Conservation (phyloP, 2,113 vertebrate species). For the Leuciscus idus region DNA sequence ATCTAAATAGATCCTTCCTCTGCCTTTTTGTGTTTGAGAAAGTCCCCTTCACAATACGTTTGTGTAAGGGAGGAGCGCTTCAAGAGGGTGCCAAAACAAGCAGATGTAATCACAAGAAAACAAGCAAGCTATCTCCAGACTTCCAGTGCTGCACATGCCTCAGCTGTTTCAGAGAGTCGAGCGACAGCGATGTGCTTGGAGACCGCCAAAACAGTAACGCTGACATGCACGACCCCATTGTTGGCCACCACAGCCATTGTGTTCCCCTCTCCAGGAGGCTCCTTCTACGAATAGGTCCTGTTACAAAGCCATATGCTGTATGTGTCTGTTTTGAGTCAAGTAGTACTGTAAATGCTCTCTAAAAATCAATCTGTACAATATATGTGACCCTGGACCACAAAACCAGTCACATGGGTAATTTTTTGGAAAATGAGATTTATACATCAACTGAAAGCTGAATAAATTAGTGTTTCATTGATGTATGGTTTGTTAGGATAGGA, state of each 20-base stretch:
- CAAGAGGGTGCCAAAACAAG: conserved; percentile 65
- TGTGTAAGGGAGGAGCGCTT: conserved; percentile 56
- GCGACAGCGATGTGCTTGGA: conserved; percentile 40
- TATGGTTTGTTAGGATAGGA: no score
- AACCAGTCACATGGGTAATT: no score
- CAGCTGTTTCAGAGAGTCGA: conserved; percentile 50
- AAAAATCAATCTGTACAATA: background rate
- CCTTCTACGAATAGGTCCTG: conserved; percentile 2
- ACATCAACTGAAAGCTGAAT: no score
- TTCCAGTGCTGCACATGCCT: conserved; percentile 52
- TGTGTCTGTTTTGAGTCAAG: background rate
- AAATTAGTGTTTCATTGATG: no score
- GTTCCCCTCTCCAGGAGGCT: conserved; percentile 11
- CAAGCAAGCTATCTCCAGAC: conserved; percentile 54
- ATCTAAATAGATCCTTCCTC: conserved; percentile 47
- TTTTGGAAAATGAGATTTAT: no score
- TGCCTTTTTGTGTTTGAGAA: conserved; percentile 49
- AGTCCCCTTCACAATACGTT: conserved; percentile 57
- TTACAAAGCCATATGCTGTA: background rate
- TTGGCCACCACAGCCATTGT: conserved; percentile 41
- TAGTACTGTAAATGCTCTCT: background rate
- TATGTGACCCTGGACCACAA: no score
- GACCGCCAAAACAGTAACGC: conserved; percentile 35
- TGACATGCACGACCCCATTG: conserved; percentile 23
- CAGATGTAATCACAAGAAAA: conserved; percentile 69